Evolutionary conservation across 2,797 vertebrate species (phyloP), one percentile per base, ranked within the genome.

Genomic region (Manis javanica): DNA sequence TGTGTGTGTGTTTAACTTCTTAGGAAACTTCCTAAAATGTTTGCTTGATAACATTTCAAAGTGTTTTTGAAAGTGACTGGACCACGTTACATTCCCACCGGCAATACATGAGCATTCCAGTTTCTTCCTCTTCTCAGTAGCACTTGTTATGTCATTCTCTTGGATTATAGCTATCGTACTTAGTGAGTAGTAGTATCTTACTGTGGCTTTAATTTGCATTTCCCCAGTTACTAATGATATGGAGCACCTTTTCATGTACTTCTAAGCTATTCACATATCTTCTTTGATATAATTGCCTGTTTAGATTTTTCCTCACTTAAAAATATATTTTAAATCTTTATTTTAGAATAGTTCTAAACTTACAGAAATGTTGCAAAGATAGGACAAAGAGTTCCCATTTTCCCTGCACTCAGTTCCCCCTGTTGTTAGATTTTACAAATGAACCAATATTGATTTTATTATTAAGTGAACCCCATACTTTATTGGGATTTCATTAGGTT

Each of bases 181-280:
- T 57, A 78, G 53, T 71, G 53, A 88, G 37, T 79, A 55, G 18
- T 87, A 75, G 23, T 87, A n/a, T 46, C 66, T 74, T 57, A 49
- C 12, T 59, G 26, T 75, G 49, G 57, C 66, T 85, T 95, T 82
- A 59, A 87, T 95, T 82, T 75, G 15, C 39, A 51, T 82, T 87
- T 87, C 39, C 61, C 74, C 68, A 39, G 3, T 91, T 66, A 66
- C 59, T 74, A 49, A 68, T 59, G 26, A 66, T 71, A 55, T 49
- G 74, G 66, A 94, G 74, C 31, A 64, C 46, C 24, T 74, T 68
- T 91, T 87, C 16, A 13, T 81, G 59, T 87, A 66, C 49, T 72
- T 72, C n/a, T 49, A 72, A 46, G 39, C 24, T 31, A 14, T 84
- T 69, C 19, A 46, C 24, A 9, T 78, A 26, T 71, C 78, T 85